Evolutionary conservation across 2,888 invertebrate genomes (phyloP).

Genomic region (Lasioglossum oenotherae): DNA sequence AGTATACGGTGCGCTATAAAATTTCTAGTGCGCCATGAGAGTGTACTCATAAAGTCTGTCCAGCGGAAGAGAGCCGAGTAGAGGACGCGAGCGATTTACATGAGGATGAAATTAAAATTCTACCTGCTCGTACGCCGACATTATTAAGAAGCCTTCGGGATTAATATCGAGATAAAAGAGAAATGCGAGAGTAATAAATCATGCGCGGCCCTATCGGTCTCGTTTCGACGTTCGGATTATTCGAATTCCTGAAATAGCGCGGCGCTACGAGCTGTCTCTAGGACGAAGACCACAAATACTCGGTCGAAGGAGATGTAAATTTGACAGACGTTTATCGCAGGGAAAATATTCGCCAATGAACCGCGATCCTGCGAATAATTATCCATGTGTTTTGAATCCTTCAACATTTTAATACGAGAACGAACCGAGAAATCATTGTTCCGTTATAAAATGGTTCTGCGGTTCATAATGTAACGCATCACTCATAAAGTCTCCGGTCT

Average conservation of each 20-base stretch:
- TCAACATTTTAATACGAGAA: neutral
- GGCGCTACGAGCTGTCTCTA: constrained; percentile 17
- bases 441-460: neutral
- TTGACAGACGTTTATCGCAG: neutral
- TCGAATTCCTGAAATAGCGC: constrained; percentile 45
- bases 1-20: neutral
- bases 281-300: constrained; percentile 26
- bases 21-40: neutral
- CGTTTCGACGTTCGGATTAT: constrained; percentile 26
- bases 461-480: neutral
- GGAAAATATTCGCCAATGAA: constrained; percentile 12
- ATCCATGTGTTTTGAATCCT: neutral
- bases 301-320: neutral
- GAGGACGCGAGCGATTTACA: neutral
- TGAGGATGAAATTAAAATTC: constrained; percentile 17
- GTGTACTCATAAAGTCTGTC: neutral
- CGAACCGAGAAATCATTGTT: neutral
- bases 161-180: constrained; percentile 39
- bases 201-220: constrained; percentile 6
- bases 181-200: constrained; percentile 33
- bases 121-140: constrained; percentile 20
- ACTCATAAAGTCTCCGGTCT: no score
- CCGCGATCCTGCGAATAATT: neutral
- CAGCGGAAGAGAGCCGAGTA: no score
- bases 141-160: constrained; percentile 16